Conservation (phyloP, 2,797 vertebrate species). For the Balearica regulorum region DNA sequence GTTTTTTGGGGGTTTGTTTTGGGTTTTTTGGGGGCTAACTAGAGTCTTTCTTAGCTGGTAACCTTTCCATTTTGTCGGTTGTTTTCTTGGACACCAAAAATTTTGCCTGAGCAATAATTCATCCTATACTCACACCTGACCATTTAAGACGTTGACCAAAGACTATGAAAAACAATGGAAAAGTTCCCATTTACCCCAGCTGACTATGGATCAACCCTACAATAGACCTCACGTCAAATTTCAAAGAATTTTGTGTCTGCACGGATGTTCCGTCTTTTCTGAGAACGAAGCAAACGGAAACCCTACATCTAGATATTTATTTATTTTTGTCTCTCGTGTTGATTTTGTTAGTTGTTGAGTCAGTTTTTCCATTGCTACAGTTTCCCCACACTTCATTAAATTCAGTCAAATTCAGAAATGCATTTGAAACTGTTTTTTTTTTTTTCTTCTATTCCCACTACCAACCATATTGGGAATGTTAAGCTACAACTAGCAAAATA, state of each 20-base stretch:
- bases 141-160: neutral
- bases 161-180: neutral
- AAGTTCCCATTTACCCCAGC: neutral
- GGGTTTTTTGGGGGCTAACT: neutral
- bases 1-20: neutral
- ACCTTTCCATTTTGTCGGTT: neutral
- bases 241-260: neutral
- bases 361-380: slow-evolving; percentile 12
- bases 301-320: slow-evolving; percentile 38
- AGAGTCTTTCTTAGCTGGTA: neutral
- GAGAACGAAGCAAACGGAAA: slow-evolving; percentile 31
- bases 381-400: neutral
- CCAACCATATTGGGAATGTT: neutral
- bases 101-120: neutral
- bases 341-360: slow-evolving; percentile 15
- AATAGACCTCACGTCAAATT: neutral
- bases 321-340: neutral
- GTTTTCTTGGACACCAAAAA: neutral
- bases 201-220: neutral
- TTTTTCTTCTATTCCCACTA: neutral
- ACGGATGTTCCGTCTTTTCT: neutral
- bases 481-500: neutral
- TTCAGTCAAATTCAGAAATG: neutral
- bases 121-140: neutral
- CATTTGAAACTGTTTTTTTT: neutral